Evolutionary conservation across 2,888 invertebrate species (phyloP).

Genomic region (Drosophila algonquin): DNA sequence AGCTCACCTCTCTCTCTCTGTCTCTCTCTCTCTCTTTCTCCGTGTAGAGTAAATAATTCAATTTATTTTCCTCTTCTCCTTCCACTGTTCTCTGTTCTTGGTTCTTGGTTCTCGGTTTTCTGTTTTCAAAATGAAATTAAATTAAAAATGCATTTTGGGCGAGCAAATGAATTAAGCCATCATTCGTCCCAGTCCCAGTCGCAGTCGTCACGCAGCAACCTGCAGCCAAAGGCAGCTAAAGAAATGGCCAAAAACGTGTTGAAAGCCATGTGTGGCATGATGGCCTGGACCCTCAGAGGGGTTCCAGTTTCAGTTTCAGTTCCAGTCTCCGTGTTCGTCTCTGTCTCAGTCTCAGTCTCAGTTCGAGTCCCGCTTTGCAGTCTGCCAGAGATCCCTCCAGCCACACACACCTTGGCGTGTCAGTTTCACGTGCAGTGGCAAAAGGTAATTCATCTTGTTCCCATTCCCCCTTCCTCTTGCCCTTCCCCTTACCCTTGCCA

Average conservation of each 20-base stretch:
- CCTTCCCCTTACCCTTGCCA: not conserved
- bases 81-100: not conserved
- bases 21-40: too few species aligned
- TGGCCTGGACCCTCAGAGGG: constrained; percentile 16
- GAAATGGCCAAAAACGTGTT: constrained; percentile 71
- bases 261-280: constrained; percentile 72
- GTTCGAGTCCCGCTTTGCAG: constrained; percentile 15
- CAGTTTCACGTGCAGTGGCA: constrained; percentile 80
- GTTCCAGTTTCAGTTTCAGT: not conserved
- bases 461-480: constrained; percentile 23
- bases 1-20: constrained; percentile 38
- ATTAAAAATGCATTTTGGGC: constrained; percentile 73
- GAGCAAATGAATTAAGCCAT: constrained; percentile 72
- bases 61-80: constrained; percentile 31
- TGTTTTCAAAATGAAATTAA: constrained; percentile 58
- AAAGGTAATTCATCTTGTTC: constrained; percentile 80
- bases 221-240: constrained; percentile 18
- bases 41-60: constrained; percentile 47
- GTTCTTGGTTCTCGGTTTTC: not conserved
- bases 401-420: constrained; percentile 68
- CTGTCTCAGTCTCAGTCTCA: too few species aligned
- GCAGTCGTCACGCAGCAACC: constrained; percentile 65
- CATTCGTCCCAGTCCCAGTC: constrained; percentile 52
- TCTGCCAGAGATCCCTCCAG: not conserved
- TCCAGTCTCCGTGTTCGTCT: not conserved